Conservation (phyloP, 2,888 invertebrate species). For the Drosophila testacea region DNA sequence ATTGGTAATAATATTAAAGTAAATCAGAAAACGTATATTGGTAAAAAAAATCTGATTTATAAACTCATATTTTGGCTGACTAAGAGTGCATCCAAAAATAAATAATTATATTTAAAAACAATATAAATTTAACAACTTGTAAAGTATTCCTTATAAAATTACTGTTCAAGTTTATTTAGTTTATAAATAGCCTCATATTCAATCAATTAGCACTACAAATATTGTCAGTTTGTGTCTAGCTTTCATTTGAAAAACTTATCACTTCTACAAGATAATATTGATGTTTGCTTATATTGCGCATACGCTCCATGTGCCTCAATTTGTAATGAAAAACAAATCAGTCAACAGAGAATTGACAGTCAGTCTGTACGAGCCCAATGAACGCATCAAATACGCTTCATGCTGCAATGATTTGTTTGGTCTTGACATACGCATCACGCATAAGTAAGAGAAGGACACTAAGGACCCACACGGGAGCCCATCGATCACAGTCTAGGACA, state of each 20-base stretch:
- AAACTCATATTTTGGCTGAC: no score
- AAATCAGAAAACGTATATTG: no score
- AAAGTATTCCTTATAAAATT: no score
- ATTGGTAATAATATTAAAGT: no score
- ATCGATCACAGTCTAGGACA: slow-evolving; percentile 64
- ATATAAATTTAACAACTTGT: no score
- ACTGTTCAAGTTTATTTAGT: not conserved
- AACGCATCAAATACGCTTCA: slow-evolving; percentile 55
- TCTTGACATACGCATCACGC: slow-evolving; percentile 39
- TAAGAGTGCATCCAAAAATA: no score
- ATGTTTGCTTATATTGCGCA: slow-evolving; percentile 41
- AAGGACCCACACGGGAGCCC: slow-evolving; percentile 29
- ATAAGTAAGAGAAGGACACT: slow-evolving; percentile 21
- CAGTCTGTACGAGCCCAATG: slow-evolving; percentile 15
- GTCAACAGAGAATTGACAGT: slow-evolving; percentile 42
- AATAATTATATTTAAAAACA: no score
- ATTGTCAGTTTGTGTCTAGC: slow-evolving; percentile 1
- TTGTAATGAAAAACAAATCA: slow-evolving; percentile 64
- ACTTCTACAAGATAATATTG: slow-evolving; percentile 12
- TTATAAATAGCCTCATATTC: slow-evolving; percentile 1
- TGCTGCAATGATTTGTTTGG: slow-evolving; percentile 51
- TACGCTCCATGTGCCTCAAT: slow-evolving; percentile 32
- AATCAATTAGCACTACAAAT: slow-evolving; percentile 10
- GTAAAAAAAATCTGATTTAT: no score
- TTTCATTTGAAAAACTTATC: slow-evolving; percentile 10